Conservation (phyloP, 2,797 vertebrate genomes). For the Labeo calbasu region DNA sequence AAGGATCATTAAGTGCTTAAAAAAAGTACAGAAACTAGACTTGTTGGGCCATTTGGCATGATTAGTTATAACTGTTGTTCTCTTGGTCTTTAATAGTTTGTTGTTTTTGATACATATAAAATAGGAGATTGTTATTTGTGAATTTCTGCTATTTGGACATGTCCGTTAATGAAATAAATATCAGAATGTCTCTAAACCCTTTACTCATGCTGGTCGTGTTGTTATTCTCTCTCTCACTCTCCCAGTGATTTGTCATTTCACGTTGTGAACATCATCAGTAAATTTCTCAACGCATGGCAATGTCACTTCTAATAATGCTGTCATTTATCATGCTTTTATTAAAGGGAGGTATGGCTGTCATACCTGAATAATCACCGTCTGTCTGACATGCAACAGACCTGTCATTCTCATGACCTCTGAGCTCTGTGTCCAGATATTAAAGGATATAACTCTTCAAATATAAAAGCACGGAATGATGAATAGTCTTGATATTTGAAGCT, state of each 20-base stretch:
- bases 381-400: conserved; percentile 27
- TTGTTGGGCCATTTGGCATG: no score
- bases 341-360: conserved; percentile 11
- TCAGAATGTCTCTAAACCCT: background rate
- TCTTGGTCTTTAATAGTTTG: background rate
- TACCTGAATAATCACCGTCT: conserved; percentile 16
- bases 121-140: background rate
- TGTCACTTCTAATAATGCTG: conserved; percentile 30
- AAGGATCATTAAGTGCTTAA: background rate
- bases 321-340: conserved; percentile 28
- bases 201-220: background rate
- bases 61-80: background rate
- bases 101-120: background rate
- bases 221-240: background rate
- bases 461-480: background rate
- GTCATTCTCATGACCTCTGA: conserved; percentile 43
- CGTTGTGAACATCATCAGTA: background rate
- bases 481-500: background rate
- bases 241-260: background rate
- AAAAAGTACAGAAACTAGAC: background rate
- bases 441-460: background rate
- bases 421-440: background rate
- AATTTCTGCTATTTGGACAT: background rate
- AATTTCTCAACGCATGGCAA: conserved; percentile 6
- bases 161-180: background rate